Base-by-base conservation (phyloP, 2,888 invertebrate genomes). In the Sesia apiformis region DNA sequence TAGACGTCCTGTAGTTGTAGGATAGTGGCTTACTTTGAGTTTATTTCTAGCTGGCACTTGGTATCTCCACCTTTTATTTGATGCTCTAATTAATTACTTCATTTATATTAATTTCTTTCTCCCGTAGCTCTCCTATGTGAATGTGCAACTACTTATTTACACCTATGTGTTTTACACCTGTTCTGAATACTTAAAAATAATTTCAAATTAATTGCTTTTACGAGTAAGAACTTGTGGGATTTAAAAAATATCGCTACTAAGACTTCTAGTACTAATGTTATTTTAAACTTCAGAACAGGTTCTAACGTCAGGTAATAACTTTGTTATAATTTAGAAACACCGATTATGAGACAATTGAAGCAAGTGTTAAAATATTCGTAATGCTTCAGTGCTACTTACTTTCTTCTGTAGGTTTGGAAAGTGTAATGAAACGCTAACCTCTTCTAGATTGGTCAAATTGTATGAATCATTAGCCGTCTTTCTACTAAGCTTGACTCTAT, bases 11-110 rank as follows among this genome's bases (percentile, higher is more conserved):
- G 78, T 82, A 83, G 78, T 70, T 60, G 76, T 86, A 84, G 83
- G 55, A 58, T 86, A 83, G 86, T 60, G 43, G 88, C 88, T 89
- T 89, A 65, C 69, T 84, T 86, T 58, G 56, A 40, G 77, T 85
- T 81, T 58, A 63, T 83, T 88, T 77, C 73, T 88, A 89, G 89
- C 81, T 84, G 81, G 89, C 89, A 89, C 89, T 85, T 82, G 69
- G 78, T 78, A 81, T 76, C 67, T 75, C 75, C 88, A 89, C 88
- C 72, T 77, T 84, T 88, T 65, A 72, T 79, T 87, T 84, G 62
- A 78, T 63, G 76, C 78, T 39, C 79, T 76, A 67, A 59, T 79
- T 82, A 78, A 72, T 76, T 66, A 76, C 62, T 76, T 79, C 72
- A 64, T 73, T 64, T 61, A 56, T 53, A 58, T 60, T 68, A 57